Base-by-base conservation (phyloP, 2,797 vertebrate species). In the Eurystomus glaucurus region DNA sequence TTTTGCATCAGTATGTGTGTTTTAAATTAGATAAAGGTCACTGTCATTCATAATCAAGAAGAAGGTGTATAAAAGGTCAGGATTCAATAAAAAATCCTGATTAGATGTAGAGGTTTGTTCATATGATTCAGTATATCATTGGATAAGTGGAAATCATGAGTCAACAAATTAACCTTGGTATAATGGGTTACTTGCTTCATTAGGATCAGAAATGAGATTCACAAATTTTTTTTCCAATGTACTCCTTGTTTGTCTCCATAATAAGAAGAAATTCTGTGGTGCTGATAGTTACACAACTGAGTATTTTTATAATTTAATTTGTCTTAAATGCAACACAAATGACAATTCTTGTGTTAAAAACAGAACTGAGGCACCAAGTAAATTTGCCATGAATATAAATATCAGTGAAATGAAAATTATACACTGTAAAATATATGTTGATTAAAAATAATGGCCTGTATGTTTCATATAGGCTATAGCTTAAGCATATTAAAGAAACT, bases 11-110 rank as follows among this genome's bases (percentile, higher is more conserved):
- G 96, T 98, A 96, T 98, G 92, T 98, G 98, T 98, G 96, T 97
- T 98, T 98, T 98, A 98, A 98, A 98, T 98, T 98, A 98, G 96
- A 97, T 98, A 98, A 98, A 98, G 98, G 98, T 98, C 98, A 98
- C 98, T 98, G 97, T 98, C 98, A 98, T 98, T 98, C 98, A 98
- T 98, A 98, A 98, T 98, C 98, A 98, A 98, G 97, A 96, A 93
- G 97, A 98, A 98, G 97, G 97, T 98, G 96, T 96, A 98, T 98
- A 98, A 98, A 98, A 98, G 98, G 98, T 98, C 98, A 98, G 97
- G 97, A 98, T 98, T 98, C 97, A 97, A 97, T 98, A 96, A 97
- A 97, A 98, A 97, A 93, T 93, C 50, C 90, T 98, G 98, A 98
- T 98, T 98, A 98, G 97, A 97, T 97, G 95, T 98, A 98, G 95